Conservation (phyloP, 1,140 invertebrate genomes). For the Calliopsis andreniformis region DNA sequence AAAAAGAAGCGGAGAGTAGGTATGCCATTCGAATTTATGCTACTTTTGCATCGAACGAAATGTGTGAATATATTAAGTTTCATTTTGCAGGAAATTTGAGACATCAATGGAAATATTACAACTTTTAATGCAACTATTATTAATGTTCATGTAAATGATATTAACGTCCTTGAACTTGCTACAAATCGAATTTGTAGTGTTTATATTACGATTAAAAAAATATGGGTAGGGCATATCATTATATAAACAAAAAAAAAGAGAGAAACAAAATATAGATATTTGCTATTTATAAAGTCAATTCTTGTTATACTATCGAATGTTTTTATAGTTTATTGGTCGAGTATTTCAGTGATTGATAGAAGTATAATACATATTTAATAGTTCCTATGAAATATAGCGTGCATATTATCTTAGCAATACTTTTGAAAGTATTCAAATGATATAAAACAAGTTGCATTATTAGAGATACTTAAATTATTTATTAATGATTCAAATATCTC, state of each 20-base stretch:
- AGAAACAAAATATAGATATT: constrained; percentile 12
- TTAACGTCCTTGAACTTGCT: constrained; percentile 21
- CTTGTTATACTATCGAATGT: constrained; percentile 31
- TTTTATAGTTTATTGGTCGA: constrained; percentile 19
- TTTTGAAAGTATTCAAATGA: background rate
- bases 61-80: constrained; percentile 25
- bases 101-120: constrained; percentile 38
- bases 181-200: constrained; percentile 8
- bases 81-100: constrained; percentile 50
- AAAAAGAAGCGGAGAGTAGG: constrained; percentile 43
- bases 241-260: constrained; percentile 21
- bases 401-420: background rate
- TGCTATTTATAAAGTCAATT: constrained; percentile 8
- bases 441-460: constrained; percentile 1
- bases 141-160: constrained; percentile 1
- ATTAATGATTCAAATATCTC: background rate
- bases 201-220: constrained; percentile 18
- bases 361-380: constrained; percentile 12
- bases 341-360: constrained; percentile 16
- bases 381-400: constrained; percentile 15
- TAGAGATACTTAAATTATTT: constrained; percentile 7
- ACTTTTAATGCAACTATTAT: constrained; percentile 26
- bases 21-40: constrained; percentile 19
- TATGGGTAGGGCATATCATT: constrained; percentile 28
- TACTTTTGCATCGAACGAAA: background rate